These are phyloP conservation scores for Urocitellus parryii DNA, from an alignment of 2,113 vertebrate genomes.

Conservation along the genomic window DNA sequence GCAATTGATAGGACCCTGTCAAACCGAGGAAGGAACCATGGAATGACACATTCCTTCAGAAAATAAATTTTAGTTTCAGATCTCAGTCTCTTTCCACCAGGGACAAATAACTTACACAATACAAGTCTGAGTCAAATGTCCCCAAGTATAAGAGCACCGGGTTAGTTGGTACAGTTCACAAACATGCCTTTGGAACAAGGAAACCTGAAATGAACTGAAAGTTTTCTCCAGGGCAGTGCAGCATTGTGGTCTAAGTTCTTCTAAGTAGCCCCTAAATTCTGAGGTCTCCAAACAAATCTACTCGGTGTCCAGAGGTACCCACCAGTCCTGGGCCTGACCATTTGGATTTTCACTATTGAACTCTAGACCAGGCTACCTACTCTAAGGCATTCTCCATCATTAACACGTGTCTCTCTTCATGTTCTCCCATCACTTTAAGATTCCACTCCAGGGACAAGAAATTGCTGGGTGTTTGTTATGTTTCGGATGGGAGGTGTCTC, in stretches of 20 bases:
- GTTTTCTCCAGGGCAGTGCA: rapidly evolving
- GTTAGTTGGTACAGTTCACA: not conserved
- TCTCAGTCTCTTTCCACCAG: not conserved
- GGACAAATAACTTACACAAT: not conserved
- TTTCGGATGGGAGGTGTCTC: no score
- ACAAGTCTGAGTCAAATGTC: not conserved
- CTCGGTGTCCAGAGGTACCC: not conserved
- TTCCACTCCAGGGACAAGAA: not conserved
- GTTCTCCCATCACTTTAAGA: not conserved
- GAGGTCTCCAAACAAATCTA: not conserved
- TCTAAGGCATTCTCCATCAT: not conserved
- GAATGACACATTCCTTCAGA: not conserved
- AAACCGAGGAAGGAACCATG: not conserved
- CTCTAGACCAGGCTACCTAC: not conserved
- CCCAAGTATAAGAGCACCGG: not conserved
- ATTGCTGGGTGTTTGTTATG: not conserved
- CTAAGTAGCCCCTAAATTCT: no score
- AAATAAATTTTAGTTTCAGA: not conserved
- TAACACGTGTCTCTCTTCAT: not conserved
- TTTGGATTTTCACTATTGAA: not conserved
- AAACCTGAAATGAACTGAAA: not conserved
- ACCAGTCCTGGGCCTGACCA: not conserved
- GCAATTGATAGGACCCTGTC: not conserved
- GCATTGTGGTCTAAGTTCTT: not conserved
- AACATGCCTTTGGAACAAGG: not conserved